A percentile compares a stretch with the other conserved stretches of the same genome.
Evolutionary conservation across 2,797 vertebrate species (phyloP).

Genomic region (Tachyglossus aculeatus): DNA sequence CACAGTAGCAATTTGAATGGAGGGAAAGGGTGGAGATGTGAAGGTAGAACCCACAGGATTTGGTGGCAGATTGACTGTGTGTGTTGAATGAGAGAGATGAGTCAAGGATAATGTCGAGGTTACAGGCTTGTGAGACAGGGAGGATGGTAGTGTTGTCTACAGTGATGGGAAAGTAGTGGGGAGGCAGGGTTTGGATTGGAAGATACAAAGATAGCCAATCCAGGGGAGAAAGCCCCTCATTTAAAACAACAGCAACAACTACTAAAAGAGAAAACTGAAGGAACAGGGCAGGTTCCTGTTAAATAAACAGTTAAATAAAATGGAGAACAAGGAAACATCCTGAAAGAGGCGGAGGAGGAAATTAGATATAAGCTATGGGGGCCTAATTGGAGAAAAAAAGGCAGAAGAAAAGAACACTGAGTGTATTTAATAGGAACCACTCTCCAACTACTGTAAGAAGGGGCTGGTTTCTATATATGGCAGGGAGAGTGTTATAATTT

Average conservation of each 20-base stretch:
- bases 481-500: conserved; percentile 53
- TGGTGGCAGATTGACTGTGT: too few relatives aligned
- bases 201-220: too few relatives aligned
- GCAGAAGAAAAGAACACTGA: conserved; percentile 7
- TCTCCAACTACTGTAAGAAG: conserved; percentile 17
- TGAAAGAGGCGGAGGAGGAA: conserved; percentile 31
- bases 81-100: too few relatives aligned
- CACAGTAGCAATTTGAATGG: too few relatives aligned
- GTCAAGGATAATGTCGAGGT: too few relatives aligned
- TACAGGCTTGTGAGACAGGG: too few relatives aligned
- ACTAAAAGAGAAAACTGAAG: not conserved
- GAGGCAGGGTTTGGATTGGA: too few relatives aligned
- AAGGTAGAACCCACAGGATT: too few relatives aligned
- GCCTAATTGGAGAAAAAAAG: conserved; percentile 18
- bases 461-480: not conserved
- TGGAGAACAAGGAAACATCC: not conserved
- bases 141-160: too few relatives aligned
- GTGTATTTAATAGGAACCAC: conserved; percentile 1
- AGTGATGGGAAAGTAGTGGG: too few relatives aligned
- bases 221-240: not conserved
- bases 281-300: not conserved
- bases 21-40: too few relatives aligned
- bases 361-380: not conserved
- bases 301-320: not conserved
- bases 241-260: too few relatives aligned